These are phyloP conservation scores for Psammodynastes pulverulentus DNA, from an alignment of 2,113 vertebrate species.

Conservation along the genomic window DNA sequence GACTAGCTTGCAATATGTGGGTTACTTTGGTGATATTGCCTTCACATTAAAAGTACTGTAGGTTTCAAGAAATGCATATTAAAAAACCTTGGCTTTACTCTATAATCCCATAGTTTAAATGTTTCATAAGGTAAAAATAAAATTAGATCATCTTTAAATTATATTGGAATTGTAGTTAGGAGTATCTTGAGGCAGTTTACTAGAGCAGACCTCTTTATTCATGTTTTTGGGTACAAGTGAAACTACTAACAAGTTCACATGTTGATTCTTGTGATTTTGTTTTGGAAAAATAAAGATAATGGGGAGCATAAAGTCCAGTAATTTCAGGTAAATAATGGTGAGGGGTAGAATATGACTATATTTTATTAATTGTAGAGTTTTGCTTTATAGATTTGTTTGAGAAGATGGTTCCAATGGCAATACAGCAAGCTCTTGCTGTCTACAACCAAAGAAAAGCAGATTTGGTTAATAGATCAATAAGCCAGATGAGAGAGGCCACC, in stretches of 20 bases:
- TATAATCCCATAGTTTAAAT: neutral
- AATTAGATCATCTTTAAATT: neutral
- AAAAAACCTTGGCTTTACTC: neutral
- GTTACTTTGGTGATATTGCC: neutral
- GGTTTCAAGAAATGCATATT: neutral
- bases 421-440: conserved; percentile 86
- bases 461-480: conserved; percentile 88
- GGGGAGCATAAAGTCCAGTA: too few relatives aligned
- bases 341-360: neutral
- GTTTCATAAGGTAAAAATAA: neutral
- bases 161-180: neutral
- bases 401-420: conserved; percentile 96
- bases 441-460: conserved; percentile 91
- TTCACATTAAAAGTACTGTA: neutral
- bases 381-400: conserved; percentile 87
- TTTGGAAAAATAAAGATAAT: neutral
- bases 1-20: neutral
- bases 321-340: neutral
- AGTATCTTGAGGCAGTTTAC: neutral
- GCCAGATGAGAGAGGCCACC: conserved; percentile 93
- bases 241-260: neutral
- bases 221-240: neutral
- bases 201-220: neutral
- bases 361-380: neutral
- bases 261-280: neutral